Evolutionary conservation across 2,113 vertebrate genomes (phyloP).

Genomic region (Rhombomys opimus): DNA sequence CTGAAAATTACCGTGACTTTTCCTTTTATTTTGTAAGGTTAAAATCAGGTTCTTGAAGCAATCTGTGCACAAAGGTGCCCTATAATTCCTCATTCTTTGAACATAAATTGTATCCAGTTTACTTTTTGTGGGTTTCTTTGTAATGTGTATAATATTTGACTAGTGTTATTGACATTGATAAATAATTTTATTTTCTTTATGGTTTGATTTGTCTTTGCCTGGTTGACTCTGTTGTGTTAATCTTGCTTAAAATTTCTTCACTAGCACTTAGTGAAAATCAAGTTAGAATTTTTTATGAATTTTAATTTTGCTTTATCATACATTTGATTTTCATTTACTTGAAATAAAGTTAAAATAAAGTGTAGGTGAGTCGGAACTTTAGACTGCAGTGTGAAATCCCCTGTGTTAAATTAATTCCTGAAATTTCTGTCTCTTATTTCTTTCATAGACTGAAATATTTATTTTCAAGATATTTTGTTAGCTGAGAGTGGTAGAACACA

Average conservation of each 20-base stretch:
- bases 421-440: not conserved
- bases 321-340: not conserved
- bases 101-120: not conserved
- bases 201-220: not conserved
- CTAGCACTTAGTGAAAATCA: constrained; percentile 13
- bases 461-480: not conserved
- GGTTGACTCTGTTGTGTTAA: not conserved
- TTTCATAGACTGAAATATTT: constrained; percentile 89
- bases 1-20: not conserved
- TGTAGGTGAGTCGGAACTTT: not conserved
- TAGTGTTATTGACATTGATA: not conserved
- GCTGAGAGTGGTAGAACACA: not conserved
- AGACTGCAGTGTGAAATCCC: not conserved
- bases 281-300: not conserved
- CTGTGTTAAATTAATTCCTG: not conserved
- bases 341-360: constrained; percentile 11
- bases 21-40: constrained; percentile 13
- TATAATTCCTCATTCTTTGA: not conserved
- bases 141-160: not conserved
- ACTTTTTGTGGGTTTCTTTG: not conserved
- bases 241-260: not conserved
- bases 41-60: not conserved
- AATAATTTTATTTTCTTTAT: not conserved
- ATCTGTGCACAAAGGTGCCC: not conserved
- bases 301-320: not conserved